Conservation (phyloP, 2,797 vertebrate genomes). For the Anguilla pacifica region DNA sequence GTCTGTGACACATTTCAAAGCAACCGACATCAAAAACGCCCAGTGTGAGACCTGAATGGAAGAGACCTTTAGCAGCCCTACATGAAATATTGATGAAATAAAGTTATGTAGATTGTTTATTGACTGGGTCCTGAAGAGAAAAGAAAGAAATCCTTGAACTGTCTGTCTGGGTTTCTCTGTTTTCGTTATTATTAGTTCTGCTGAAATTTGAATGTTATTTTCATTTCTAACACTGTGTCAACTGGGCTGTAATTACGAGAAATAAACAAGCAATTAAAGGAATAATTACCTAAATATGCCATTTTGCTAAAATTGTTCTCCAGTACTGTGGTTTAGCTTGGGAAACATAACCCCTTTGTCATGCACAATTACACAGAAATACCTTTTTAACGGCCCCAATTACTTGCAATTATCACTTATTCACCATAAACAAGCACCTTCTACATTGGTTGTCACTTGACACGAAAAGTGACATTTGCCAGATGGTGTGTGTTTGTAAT, state of each 20-base stretch:
- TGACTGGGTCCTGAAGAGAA: constrained; percentile 67
- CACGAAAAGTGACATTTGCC: constrained; percentile 69
- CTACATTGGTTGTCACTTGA: constrained; percentile 60
- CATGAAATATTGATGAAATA: constrained; percentile 88
- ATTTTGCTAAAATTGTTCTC: constrained; percentile 57
- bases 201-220: constrained; percentile 62
- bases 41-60: constrained; percentile 68
- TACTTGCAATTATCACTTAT: constrained; percentile 59
- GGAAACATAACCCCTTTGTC: constrained; percentile 50
- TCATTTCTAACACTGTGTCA: constrained; percentile 53
- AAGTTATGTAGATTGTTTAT: constrained; percentile 88
- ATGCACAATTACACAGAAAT: constrained; percentile 63
- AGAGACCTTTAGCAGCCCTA: constrained; percentile 76
- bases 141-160: constrained; percentile 33
- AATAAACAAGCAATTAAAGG: constrained; percentile 64
- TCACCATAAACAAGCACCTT: constrained; percentile 55
- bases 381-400: constrained; percentile 58
- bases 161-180: constrained; percentile 41
- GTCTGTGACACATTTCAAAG: constrained; percentile 80
- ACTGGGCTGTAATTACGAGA: constrained; percentile 49
- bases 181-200: constrained; percentile 65
- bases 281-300: constrained; percentile 59
- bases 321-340: constrained; percentile 54
- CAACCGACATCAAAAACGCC: constrained; percentile 70
- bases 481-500: constrained; percentile 61